phyloP scores from a whole-genome alignment of 1,140 invertebrate species.

The Meloidogyne exigua region DNA sequence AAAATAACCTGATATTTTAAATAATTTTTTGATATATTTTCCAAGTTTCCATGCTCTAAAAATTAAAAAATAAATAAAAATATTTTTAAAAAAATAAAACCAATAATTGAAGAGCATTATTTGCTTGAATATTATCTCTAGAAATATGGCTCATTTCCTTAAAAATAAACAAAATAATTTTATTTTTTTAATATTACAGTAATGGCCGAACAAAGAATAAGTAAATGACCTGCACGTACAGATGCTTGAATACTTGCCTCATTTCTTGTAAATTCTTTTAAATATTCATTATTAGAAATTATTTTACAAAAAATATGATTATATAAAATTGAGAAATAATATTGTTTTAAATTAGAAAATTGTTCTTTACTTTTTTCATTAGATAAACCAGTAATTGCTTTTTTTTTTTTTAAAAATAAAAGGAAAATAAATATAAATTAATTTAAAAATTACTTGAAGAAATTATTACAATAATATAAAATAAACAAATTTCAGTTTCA shows the following conservation, averaged over 20 bases:
- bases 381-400: constrained; percentile 20
- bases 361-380: constrained; percentile 2
- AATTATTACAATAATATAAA: constrained; percentile 30
- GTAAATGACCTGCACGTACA: constrained; percentile 28
- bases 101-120: constrained; percentile 24
- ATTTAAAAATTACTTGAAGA: not conserved
- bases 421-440: too few species aligned
- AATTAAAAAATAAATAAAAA: not conserved
- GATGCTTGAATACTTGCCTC: constrained; percentile 21
- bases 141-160: constrained; percentile 30
- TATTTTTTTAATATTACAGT: constrained; percentile 15
- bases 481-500: constrained; percentile 28
- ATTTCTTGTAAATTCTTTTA: constrained; percentile 20
- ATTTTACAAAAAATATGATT: constrained; percentile 28
- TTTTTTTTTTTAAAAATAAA: not conserved
- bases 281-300: not conserved
- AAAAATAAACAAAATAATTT: not conserved
- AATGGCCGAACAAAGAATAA: constrained; percentile 39
- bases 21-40: constrained; percentile 12
- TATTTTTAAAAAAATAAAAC: not conserved
- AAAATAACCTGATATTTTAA: constrained; percentile 8
- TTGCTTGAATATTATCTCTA: constrained; percentile 34
- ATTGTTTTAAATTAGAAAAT: not conserved
- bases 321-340: constrained; percentile 34
- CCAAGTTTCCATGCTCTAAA: constrained; percentile 13